Percentiles rank a stretch among this genome's conserved stretches.
These are phyloP conservation scores for Idaea dimidiata DNA, from an alignment of 2,888 invertebrate species.

Conservation along the genomic window DNA sequence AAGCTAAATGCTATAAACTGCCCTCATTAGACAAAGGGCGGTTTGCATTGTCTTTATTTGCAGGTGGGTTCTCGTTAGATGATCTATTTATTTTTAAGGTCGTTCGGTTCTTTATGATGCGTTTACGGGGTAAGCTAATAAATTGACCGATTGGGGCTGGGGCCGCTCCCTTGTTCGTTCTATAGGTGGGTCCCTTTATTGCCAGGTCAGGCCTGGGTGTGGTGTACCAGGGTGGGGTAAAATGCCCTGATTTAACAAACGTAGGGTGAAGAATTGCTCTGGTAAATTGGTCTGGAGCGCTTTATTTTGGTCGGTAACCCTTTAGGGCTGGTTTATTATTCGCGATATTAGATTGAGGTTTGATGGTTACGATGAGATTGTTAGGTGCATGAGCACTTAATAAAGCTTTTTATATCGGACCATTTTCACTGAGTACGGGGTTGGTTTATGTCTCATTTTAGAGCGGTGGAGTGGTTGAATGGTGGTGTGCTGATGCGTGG, in stretches of 20 bases:
- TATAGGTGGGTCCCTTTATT: slow-evolving; percentile 60
- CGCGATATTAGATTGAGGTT: slow-evolving; percentile 18
- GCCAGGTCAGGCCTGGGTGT: slow-evolving; percentile 59
- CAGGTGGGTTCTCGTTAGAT: slow-evolving; percentile 64
- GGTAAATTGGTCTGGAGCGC: slow-evolving; percentile 50
- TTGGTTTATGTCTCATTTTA: slow-evolving; percentile 13
- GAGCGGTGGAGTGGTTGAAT: not conserved
- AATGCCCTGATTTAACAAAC: slow-evolving; percentile 65
- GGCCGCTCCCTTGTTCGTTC: slow-evolving; percentile 67
- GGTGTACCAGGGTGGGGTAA: slow-evolving; percentile 60
- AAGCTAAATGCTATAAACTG: slow-evolving; percentile 73
- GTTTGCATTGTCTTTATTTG: slow-evolving; percentile 64
- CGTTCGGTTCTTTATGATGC: slow-evolving; percentile 67
- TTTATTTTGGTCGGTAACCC: slow-evolving; percentile 41
- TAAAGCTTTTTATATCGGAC: slow-evolving; percentile 15
- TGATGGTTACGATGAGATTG: slow-evolving; percentile 27
- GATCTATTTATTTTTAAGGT: slow-evolving; percentile 77
- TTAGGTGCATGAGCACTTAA: slow-evolving; percentile 30
- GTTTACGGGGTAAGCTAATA: slow-evolving; percentile 62
- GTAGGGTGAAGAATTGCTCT: slow-evolving; percentile 49
- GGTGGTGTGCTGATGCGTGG: not conserved
- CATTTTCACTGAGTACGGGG: slow-evolving; percentile 3
- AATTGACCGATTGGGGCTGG: slow-evolving; percentile 63
- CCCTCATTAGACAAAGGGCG: slow-evolving; percentile 77
- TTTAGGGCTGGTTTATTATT: slow-evolving; percentile 26